Percentiles rank a stretch among this genome's conserved stretches.
These are phyloP conservation scores for Cosmorhoe ocellata DNA, from an alignment of 2,888 invertebrate genomes.

Conservation along the genomic window DNA sequence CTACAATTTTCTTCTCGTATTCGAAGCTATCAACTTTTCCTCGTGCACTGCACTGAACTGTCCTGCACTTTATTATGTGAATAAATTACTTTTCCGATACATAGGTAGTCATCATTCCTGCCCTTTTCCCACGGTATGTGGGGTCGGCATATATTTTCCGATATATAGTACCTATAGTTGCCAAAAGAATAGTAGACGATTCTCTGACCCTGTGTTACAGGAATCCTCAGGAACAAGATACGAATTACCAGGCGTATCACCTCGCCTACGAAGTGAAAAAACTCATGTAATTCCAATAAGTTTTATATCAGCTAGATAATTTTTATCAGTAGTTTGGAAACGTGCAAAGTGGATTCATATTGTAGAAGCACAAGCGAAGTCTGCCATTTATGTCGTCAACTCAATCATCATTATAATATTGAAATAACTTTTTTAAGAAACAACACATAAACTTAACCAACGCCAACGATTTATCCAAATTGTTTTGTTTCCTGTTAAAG, in stretches of 20 bases:
- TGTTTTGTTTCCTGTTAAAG: no score
- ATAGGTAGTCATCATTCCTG: no score
- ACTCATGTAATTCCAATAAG: constrained; percentile 93
- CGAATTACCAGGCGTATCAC: constrained; percentile 98
- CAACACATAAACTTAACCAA: neutral
- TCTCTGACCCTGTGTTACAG: constrained; percentile 91
- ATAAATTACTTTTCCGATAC: constrained; percentile 30
- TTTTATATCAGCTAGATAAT: constrained; percentile 72
- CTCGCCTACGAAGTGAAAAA: constrained; percentile 99
- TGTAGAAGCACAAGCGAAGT: constrained; percentile 45
- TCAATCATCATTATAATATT: no score
- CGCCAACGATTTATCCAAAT: no score
- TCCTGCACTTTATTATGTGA: constrained; percentile 31
- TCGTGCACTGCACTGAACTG: constrained; percentile 45
- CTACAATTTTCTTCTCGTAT: constrained; percentile 29
- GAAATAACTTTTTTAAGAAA: neutral
- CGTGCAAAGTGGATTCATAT: constrained; percentile 45
- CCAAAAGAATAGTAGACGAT: constrained; percentile 39
- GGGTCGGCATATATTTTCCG: no score
- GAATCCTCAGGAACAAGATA: constrained; percentile 92
- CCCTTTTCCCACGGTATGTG: no score
- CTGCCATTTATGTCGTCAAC: constrained; percentile 28
- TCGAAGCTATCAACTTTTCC: constrained; percentile 34
- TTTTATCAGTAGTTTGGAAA: constrained; percentile 59
- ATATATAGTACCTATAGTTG: constrained; percentile 18